A percentile compares a stretch with the other conserved stretches of the same genome.
phyloP scores from a whole-genome alignment of 2,888 invertebrate species.

The Lasioglossum figueresi region DNA sequence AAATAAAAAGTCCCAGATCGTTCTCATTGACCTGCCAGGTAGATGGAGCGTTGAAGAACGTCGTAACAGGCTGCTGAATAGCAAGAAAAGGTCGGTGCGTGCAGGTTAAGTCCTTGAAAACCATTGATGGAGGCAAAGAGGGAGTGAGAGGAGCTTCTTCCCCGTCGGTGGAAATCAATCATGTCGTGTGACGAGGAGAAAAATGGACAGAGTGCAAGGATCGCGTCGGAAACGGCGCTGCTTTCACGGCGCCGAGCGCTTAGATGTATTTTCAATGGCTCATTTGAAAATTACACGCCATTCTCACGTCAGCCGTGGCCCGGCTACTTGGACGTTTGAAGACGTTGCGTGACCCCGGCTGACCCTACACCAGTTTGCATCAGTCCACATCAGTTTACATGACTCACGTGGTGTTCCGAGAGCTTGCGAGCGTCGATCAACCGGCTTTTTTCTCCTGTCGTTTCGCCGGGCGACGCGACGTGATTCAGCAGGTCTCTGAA shows the following conservation, averaged over 20 bases:
- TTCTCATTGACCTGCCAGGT: neutral
- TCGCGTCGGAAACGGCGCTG: conserved; percentile 37
- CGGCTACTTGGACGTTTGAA: conserved; percentile 62
- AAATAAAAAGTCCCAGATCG: neutral
- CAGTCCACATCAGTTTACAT: conserved; percentile 65
- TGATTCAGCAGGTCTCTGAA: conserved; percentile 59
- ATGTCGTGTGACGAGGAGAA: neutral
- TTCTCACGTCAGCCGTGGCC: conserved; percentile 64
- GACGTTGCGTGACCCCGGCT: conserved; percentile 67
- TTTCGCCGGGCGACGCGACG: conserved; percentile 17
- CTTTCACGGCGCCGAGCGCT: conserved; percentile 15
- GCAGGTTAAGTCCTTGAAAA: conserved; percentile 12
- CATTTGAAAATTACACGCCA: conserved; percentile 73
- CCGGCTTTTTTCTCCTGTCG: conserved; percentile 16
- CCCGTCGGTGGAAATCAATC: conserved; percentile 39
- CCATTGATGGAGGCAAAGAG: neutral
- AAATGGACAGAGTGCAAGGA: conserved; percentile 26
- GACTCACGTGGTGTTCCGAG: conserved; percentile 52
- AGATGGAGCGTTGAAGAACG: neutral
- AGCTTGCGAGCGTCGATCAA: conserved; percentile 44
- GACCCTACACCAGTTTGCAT: conserved; percentile 62
- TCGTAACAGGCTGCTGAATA: neutral
- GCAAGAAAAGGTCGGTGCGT: conserved; percentile 7
- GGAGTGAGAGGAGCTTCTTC: neutral
- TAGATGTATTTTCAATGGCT: conserved; percentile 59